Base-by-base conservation (phyloP, 1,140 invertebrate genomes). In the Neuroterus valhalla region DNA sequence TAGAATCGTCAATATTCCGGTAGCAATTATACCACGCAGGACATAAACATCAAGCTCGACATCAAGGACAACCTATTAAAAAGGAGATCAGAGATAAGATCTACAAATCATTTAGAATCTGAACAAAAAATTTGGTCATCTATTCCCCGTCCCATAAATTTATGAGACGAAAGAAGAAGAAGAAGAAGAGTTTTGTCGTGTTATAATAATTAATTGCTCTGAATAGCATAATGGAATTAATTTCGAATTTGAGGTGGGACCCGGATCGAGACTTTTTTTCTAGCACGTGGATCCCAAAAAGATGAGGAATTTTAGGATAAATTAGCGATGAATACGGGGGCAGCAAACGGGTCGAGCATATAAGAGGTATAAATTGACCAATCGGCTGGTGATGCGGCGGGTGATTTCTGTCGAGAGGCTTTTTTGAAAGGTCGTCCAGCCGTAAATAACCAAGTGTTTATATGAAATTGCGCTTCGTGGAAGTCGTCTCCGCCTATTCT, bases 391-490 rank as follows among this genome's bases (percentile, higher is more conserved):
- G 72, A 74, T 74, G 72, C 66, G 62, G 72, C 68, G 72, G 72
- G 72, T 70, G 72, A 71, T 71, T 71, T 62, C 50, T 62, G 70
- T 71, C 46, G 70, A 50, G 70, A 74, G 72, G 46, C 72, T 66
- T 52, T 62, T 70, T 69, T 55, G 52, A 74, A 70, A 74, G 72
- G 67, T 74, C 66, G 69, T 46, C 48, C 66, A 66, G 66, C 76
- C 79, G 69, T 77, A 81, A 78, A 81, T 78, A 75, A 79, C 38
- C 62, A 72, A 72, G 71, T 75, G 75, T 77, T 77, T 78, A 78
- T 78, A 76, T 72, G 80, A 78, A 79, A 78, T 81, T 76, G 74
- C 75, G 50, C 46, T 81, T 79, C 80, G 71, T 77, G 72, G 80
- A 81, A 81, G 74, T 71, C 70, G 71, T 74, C 44, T 75, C 70